Evolutionary conservation across 2,888 invertebrate genomes (phyloP).

Genomic region (Parapristionchus giblindavisi): DNA sequence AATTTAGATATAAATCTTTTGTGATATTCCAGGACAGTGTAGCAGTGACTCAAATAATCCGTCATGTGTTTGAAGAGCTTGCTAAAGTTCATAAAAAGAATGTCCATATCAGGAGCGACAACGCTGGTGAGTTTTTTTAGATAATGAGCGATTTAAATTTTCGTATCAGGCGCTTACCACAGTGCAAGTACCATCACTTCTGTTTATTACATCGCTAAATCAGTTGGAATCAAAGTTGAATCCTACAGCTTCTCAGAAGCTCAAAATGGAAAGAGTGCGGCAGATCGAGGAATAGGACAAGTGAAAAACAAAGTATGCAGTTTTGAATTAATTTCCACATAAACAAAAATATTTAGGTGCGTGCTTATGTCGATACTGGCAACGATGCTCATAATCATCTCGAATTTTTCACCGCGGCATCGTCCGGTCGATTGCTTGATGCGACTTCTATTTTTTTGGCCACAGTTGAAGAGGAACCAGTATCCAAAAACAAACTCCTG

Average conservation of each 20-base stretch:
- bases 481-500: not conserved
- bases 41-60: constrained; percentile 7
- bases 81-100: not conserved
- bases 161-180: not conserved
- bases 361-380: not conserved
- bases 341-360: not conserved
- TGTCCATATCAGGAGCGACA: constrained; percentile 6
- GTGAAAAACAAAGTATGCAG: not conserved
- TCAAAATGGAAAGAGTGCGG: not conserved
- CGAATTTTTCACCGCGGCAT: not conserved
- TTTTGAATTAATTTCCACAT: not conserved
- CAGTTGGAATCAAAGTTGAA: not conserved
- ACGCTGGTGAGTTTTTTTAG: not conserved
- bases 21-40: not conserved
- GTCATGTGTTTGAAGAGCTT: not conserved
- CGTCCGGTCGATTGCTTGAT: not conserved
- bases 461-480: not conserved
- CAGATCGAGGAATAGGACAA: not conserved
- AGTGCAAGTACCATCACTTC: not conserved
- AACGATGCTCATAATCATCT: not conserved
- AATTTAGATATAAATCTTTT: not conserved
- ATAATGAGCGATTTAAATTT: not conserved
- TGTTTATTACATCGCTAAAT: not conserved
- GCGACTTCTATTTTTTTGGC: not conserved
- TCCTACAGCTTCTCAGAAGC: not conserved